Percentiles rank a stretch among this genome's conserved stretches.
These are phyloP conservation scores for Molanna angustata DNA, from an alignment of 2,888 invertebrate genomes.

Conservation along the genomic window DNA sequence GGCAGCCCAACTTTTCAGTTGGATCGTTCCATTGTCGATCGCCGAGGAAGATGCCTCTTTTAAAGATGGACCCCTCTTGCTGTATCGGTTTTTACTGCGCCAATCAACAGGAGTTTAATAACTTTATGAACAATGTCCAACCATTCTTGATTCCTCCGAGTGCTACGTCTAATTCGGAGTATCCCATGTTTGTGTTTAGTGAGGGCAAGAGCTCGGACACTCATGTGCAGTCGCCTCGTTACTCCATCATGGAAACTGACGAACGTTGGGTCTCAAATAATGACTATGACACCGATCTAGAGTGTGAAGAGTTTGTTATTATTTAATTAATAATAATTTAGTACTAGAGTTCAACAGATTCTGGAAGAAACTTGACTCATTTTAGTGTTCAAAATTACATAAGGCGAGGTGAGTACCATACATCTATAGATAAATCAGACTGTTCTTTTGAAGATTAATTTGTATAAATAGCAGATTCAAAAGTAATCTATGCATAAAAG, in stretches of 20 bases:
- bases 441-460: no score
- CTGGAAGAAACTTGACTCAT: no score
- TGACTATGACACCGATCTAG: conserved; percentile 63
- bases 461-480: no score
- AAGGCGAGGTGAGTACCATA: no score
- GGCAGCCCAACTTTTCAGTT: conserved; percentile 73
- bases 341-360: no score
- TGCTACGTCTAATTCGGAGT: conserved; percentile 57
- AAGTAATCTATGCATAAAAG: no score
- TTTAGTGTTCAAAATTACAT: no score
- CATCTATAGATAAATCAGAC: no score
- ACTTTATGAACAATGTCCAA: conserved; percentile 67
- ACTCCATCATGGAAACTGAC: conserved; percentile 54
- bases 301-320: conserved; percentile 72
- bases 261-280: conserved; percentile 51
- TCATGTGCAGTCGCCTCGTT: conserved; percentile 55
- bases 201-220: conserved; percentile 66
- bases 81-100: conserved; percentile 87
- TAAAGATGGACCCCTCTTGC: conserved; percentile 90
- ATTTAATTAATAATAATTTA: no score
- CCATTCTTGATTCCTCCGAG: conserved; percentile 53
- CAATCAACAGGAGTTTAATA: conserved; percentile 72
- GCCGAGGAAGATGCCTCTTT: conserved; percentile 79
- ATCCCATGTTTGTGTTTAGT: conserved; percentile 81
- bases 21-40: conserved; percentile 83